These are phyloP conservation scores for Noctua janthe DNA, from an alignment of 2,888 invertebrate species.

Conservation along the genomic window DNA sequence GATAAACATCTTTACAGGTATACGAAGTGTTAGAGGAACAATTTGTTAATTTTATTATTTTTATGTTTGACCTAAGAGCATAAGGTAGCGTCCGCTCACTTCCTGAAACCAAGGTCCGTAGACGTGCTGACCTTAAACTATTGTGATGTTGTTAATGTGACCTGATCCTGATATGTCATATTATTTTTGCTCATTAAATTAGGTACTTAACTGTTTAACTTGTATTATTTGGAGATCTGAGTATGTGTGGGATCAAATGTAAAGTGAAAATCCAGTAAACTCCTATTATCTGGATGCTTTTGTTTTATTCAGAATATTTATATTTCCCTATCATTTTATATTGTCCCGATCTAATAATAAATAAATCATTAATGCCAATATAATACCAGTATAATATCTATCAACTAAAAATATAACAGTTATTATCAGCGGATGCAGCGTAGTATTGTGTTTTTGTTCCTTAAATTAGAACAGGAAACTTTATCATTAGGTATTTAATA, in stretches of 20 bases:
- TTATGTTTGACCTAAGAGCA: slow-evolving; percentile 4
- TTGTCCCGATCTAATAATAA: slow-evolving; percentile 2
- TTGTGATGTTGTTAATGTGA: slow-evolving; percentile 67
- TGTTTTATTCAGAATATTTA: slow-evolving; percentile 55
- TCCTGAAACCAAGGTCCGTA: slow-evolving; percentile 53
- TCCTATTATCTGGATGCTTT: slow-evolving; percentile 44
- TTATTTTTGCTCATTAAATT: slow-evolving; percentile 72
- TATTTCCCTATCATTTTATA: not conserved
- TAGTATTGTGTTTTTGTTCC: slow-evolving; percentile 20
- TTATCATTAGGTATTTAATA: slow-evolving; percentile 26
- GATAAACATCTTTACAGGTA: not conserved
- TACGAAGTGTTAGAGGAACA: not conserved
- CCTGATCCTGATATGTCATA: slow-evolving; percentile 59
- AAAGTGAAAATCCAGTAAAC: slow-evolving; percentile 65
- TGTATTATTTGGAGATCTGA: slow-evolving; percentile 63
- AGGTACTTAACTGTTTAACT: slow-evolving; percentile 62
- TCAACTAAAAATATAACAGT: slow-evolving; percentile 41
- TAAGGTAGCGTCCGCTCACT: slow-evolving; percentile 48
- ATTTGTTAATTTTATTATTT: slow-evolving; percentile 23
- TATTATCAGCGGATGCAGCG: slow-evolving; percentile 53
- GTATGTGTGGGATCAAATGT: slow-evolving; percentile 65
- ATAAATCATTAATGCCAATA: slow-evolving; percentile 8
- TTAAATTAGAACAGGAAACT: slow-evolving; percentile 48
- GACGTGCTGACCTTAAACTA: slow-evolving; percentile 58
- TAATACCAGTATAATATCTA: not conserved